Percentiles rank a stretch among this genome's conserved stretches.
Evolutionary conservation across 2,113 vertebrate species (phyloP).

Genomic region (Accipiter virgatus): DNA sequence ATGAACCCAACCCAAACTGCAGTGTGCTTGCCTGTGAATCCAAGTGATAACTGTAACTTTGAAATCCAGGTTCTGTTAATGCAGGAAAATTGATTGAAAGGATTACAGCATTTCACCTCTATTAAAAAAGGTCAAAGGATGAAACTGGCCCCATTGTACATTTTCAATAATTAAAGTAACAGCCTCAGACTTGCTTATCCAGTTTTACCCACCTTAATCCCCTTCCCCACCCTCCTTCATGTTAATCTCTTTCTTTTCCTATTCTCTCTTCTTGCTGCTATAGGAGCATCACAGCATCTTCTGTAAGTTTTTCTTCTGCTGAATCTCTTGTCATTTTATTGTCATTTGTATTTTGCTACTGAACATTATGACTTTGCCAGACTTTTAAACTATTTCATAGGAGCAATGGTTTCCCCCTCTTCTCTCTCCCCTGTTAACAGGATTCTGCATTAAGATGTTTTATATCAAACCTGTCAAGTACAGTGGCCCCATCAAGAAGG

Average conservation of each 20-base stretch:
- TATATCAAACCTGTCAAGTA: slow-evolving; percentile 61
- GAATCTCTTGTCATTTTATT: background rate
- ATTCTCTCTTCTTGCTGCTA: background rate
- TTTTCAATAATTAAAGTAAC: background rate
- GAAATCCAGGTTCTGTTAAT: background rate
- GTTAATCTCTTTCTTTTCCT: background rate
- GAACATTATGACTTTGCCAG: background rate
- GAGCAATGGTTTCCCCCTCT: background rate
- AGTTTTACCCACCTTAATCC: background rate
- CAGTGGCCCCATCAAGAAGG: slow-evolving; percentile 53
- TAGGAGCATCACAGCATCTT: background rate
- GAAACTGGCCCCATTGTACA: background rate
- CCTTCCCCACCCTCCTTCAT: background rate
- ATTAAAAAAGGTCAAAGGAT: background rate
- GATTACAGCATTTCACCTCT: background rate
- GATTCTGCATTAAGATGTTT: slow-evolving; percentile 72
- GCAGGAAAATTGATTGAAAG: background rate
- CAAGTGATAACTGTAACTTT: background rate
- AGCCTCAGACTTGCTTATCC: background rate
- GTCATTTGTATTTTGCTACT: background rate
- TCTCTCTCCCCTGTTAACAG: background rate
- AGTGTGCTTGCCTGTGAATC: background rate
- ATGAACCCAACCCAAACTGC: background rate
- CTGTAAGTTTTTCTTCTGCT: background rate
- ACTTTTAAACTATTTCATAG: background rate